A percentile compares a stretch with the other conserved stretches of the same genome.
Evolutionary conservation across 2,888 invertebrate genomes (phyloP).

Genomic region (Philaethria dido): DNA sequence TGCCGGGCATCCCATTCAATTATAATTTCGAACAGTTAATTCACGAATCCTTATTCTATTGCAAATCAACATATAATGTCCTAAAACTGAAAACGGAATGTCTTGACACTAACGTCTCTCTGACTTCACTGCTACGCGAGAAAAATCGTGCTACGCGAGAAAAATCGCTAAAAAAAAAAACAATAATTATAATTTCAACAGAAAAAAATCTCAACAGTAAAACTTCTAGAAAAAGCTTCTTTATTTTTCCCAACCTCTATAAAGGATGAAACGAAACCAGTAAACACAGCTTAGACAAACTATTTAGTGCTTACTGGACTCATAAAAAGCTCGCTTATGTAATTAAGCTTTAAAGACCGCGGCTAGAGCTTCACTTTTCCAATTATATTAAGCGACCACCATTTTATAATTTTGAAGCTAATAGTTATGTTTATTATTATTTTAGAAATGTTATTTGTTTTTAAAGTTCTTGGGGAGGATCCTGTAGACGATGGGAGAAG

Average conservation of each 20-base stretch:
- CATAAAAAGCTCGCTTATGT: constrained; percentile 35
- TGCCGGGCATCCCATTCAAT: no score
- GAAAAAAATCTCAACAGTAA: background rate
- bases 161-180: no score
- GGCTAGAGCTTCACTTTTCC: constrained; percentile 5
- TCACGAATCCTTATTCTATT: no score
- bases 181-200: no score
- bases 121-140: no score
- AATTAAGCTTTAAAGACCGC: constrained; percentile 21
- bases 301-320: constrained; percentile 24
- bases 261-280: constrained; percentile 10
- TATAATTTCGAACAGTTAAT: no score
- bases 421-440: background rate
- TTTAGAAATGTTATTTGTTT: background rate
- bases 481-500: no score
- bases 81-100: no score
- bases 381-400: constrained; percentile 15
- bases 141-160: no score
- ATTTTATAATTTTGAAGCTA: constrained; percentile 14
- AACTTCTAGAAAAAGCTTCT: background rate
- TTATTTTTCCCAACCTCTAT: constrained; percentile 6
- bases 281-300: constrained; percentile 22
- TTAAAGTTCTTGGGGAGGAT: background rate
- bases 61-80: no score
- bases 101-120: no score